Percentiles rank a stretch among this genome's conserved stretches.
Conservation (phyloP, 2,797 vertebrate genomes). For the Poecilia wingei region DNA sequence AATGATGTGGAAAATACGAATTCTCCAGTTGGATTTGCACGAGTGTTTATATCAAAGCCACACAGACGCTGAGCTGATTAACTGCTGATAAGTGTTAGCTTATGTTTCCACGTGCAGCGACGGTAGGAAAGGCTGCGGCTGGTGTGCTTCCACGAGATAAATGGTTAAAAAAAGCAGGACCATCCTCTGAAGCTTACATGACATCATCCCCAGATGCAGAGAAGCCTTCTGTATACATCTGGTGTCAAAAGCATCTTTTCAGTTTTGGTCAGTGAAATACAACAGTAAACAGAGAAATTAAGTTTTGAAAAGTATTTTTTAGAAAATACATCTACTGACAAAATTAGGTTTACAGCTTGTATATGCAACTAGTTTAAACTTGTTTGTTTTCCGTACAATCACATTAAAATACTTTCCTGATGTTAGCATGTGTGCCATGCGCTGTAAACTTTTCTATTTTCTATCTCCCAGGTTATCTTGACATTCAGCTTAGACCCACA, state of each 20-base stretch:
- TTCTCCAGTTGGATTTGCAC: conserved; percentile 23
- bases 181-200: conserved; percentile 18
- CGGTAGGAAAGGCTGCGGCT: conserved; percentile 23
- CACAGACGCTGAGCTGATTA: conserved; percentile 19
- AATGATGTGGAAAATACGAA: conserved; percentile 49
- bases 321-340: neutral
- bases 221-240: conserved; percentile 9
- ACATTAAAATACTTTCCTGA: conserved; percentile 48
- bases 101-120: conserved; percentile 47
- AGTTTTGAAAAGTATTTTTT: conserved; percentile 1
- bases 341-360: neutral
- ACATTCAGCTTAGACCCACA: conserved; percentile 50
- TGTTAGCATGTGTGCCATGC: conserved; percentile 37
- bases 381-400: conserved; percentile 40
- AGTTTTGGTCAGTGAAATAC: neutral
- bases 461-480: conserved; percentile 51
- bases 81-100: conserved; percentile 47
- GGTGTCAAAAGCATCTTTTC: conserved; percentile 3
- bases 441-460: conserved; percentile 29
- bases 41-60: conserved; percentile 30
- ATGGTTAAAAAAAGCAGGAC: conserved; percentile 35
- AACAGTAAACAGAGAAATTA: conserved; percentile 25
- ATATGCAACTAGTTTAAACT: neutral
- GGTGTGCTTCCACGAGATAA: conserved; percentile 54
- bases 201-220: conserved; percentile 7